Conservation (phyloP, 23 tunicate genomes). For the Aplidium turbinatum region DNA sequence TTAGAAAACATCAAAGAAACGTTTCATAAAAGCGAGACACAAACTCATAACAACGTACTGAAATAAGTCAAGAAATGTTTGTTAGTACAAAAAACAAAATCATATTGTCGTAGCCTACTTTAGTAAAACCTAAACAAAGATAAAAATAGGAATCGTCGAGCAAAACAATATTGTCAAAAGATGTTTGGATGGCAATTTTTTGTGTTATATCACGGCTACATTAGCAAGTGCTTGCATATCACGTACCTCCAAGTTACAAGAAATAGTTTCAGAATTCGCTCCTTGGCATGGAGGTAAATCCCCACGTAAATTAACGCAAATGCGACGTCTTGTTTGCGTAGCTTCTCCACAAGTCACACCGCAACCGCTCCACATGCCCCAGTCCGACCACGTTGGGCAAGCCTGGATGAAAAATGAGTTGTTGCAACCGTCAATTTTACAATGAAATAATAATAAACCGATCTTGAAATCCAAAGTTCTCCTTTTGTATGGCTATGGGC, state of each 20-base stretch:
- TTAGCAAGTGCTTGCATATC: not conserved
- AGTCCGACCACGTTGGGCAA: conserved; percentile 57
- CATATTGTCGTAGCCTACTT: too few species aligned
- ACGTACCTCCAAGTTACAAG: conserved; percentile 41
- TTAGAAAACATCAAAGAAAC: too few species aligned
- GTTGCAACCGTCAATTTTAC: not conserved
- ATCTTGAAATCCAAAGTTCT: not conserved
- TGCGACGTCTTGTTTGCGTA: conserved; percentile 11
- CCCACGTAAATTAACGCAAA: conserved; percentile 39
- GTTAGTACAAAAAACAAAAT: too few species aligned
- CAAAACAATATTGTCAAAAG: too few species aligned
- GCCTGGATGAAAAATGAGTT: conserved; percentile 22
- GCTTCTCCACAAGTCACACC: conserved; percentile 69
- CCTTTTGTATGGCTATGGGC: not conserved
- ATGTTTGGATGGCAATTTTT: too few species aligned
- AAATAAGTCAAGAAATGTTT: too few species aligned
- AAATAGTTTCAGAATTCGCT: conserved; percentile 1
- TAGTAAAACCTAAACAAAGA: too few species aligned
- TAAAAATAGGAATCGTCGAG: too few species aligned
- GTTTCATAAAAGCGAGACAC: too few species aligned
- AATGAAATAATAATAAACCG: not conserved
- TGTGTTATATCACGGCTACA: too few species aligned
- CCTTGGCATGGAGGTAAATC: conserved; percentile 57
- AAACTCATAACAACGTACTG: too few species aligned
- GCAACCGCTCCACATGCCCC: conserved; percentile 60